phyloP scores from a whole-genome alignment of 2,888 invertebrate genomes.

The Noctua comes region DNA sequence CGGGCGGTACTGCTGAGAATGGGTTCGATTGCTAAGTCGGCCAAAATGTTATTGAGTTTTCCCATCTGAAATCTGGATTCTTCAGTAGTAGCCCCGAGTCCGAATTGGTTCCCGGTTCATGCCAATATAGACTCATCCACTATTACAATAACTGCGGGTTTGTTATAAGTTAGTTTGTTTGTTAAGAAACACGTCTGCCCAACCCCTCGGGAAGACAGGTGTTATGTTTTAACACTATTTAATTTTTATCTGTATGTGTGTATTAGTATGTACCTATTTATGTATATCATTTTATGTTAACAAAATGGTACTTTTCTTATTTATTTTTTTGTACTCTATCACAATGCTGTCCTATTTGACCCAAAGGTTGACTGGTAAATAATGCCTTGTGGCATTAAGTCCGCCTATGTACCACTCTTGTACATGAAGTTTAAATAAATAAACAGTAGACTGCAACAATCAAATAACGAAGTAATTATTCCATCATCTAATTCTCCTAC shows the following conservation, averaged over 20 bases:
- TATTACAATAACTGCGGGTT: neutral
- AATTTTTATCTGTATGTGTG: no score
- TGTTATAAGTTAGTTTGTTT: neutral
- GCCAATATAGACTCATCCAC: neutral
- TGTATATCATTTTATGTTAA: no score
- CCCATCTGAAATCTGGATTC: neutral
- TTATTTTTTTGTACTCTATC: no score
- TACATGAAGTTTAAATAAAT: no score
- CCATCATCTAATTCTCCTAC: neutral
- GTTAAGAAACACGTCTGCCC: neutral
- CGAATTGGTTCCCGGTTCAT: neutral
- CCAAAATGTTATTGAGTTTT: neutral
- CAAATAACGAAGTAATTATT: neutral
- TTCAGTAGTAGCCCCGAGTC: neutral
- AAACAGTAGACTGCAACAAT: neutral
- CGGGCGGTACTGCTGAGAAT: neutral
- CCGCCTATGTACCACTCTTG: no score
- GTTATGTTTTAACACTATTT: neutral
- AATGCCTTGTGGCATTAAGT: no score
- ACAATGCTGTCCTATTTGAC: no score
- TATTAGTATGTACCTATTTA: no score
- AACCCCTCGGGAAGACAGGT: neutral
- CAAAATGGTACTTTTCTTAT: no score
- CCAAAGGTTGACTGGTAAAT: no score
- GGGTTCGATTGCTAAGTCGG: neutral